Evolutionary conservation across 2,888 invertebrate genomes (phyloP).

Genomic region (Nudaria mundana): DNA sequence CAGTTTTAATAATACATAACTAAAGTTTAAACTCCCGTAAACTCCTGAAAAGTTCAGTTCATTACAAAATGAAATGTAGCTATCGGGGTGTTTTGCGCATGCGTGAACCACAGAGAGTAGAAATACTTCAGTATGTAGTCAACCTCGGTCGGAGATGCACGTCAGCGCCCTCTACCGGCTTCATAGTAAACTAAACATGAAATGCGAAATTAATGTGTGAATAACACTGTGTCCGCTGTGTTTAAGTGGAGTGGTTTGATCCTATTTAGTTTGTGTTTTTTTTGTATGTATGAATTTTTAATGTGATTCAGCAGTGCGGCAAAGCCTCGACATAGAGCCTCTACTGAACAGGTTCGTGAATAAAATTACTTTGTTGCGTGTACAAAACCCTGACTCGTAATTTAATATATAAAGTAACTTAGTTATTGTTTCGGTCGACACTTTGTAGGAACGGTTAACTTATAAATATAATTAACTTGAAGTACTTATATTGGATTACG

Average conservation of each 20-base stretch:
- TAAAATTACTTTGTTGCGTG: conserved; percentile 69
- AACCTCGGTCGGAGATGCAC: conserved; percentile 47
- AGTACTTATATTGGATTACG: no score
- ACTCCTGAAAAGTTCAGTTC: conserved; percentile 44
- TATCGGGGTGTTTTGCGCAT: conserved; percentile 51
- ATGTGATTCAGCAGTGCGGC: conserved; percentile 43
- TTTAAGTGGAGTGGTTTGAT: conserved; percentile 25
- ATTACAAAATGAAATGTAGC: conserved; percentile 67
- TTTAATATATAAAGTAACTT: conserved; percentile 41
- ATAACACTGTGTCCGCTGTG: conserved; percentile 20
- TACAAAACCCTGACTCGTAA: conserved; percentile 40
- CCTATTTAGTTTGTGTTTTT: conserved; percentile 34
- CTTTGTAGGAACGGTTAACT: no score
- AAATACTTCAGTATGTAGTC: conserved; percentile 54
- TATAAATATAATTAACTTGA: no score
- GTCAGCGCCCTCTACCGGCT: conserved; percentile 46
- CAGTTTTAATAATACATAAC: conserved; percentile 10
- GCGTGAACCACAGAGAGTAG: conserved; percentile 48
- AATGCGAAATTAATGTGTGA: conserved; percentile 59
- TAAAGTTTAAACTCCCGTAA: conserved; percentile 29
- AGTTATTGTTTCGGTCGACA: conserved; percentile 19
- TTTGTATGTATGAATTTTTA: conserved; percentile 48
- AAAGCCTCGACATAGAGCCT: conserved; percentile 22
- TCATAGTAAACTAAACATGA: conserved; percentile 48
- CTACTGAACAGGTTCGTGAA: conserved; percentile 57